Evolutionary conservation across 2,797 vertebrate genomes (phyloP).

Genomic region (Periophthalmus magnuspinnatus): DNA sequence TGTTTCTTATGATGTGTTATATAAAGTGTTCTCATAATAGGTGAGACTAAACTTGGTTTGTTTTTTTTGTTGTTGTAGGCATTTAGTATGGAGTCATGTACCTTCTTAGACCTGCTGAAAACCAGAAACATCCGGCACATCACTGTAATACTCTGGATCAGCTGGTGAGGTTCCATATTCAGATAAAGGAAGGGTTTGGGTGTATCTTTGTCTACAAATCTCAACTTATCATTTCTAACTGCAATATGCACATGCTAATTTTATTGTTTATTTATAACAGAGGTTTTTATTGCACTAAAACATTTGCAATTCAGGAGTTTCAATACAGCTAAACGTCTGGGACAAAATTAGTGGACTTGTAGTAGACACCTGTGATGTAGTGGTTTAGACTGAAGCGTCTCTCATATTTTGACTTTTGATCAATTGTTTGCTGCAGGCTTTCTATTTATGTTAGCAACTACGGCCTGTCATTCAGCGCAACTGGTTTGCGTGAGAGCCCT

Average conservation of each 20-base stretch:
- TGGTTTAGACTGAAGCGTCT: not conserved
- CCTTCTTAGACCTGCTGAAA: constrained; percentile 51
- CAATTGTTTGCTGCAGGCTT: constrained; percentile 44
- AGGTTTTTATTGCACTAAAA: not conserved
- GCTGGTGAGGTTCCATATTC: constrained; percentile 45
- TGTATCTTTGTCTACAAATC: not conserved
- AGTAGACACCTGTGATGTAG: no score
- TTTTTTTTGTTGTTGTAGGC: constrained; percentile 36
- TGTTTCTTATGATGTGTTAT: no score
- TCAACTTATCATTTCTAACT: not conserved
- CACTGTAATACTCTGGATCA: constrained; percentile 45
- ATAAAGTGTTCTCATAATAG: not conserved
- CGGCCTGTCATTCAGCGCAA: constrained; percentile 53
- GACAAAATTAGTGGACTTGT: no score
- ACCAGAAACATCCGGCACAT: constrained; percentile 41
- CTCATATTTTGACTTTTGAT: no score
- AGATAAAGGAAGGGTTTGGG: not conserved
- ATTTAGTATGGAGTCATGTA: not conserved
- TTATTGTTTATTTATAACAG: no score
- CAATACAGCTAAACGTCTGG: not conserved
- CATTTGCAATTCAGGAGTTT: not conserved
- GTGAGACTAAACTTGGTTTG: not conserved
- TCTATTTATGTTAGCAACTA: constrained; percentile 33
- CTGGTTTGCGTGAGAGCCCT: constrained; percentile 43
- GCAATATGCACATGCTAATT: not conserved